Conservation (phyloP, 2,888 invertebrate genomes). For the Parthenolecanium corni region DNA sequence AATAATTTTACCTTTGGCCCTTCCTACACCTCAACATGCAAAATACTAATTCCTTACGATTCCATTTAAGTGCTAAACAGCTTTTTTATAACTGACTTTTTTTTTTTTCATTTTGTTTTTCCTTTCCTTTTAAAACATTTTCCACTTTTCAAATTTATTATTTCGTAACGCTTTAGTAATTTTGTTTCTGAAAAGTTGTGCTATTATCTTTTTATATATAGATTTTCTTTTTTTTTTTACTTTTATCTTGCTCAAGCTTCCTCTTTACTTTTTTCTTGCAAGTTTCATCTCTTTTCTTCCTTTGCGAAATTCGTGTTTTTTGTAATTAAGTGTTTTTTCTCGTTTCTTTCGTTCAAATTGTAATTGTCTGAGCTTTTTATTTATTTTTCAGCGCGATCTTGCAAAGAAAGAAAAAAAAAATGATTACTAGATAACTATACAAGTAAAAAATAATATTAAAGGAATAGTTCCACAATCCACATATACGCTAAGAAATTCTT, state of each 20-base stretch:
- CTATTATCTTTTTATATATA: slow-evolving; percentile 8
- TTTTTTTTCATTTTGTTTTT: background rate
- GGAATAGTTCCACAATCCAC: no score
- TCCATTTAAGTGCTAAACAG: slow-evolving; percentile 6
- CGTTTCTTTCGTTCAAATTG: no score
- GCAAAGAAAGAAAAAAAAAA: no score
- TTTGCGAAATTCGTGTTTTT: background rate
- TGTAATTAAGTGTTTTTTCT: no score
- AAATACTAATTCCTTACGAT: background rate
- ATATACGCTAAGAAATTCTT: no score
- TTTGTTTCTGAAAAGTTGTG: slow-evolving; percentile 14
- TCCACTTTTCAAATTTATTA: slow-evolving; percentile 24
- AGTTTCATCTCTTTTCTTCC: background rate
- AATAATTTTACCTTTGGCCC: background rate
- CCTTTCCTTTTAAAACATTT: slow-evolving; percentile 14
- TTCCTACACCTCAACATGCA: background rate
- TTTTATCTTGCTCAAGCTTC: background rate
- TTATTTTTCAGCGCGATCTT: no score
- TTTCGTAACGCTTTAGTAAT: slow-evolving; percentile 21
- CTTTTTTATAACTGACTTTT: background rate
- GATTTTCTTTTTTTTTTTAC: background rate
- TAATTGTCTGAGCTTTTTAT: no score
- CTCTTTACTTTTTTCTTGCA: background rate
- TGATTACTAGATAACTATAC: no score
- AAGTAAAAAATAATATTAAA: no score